Conservation (phyloP, 2,113 vertebrate genomes). For the Excalfactoria chinensis region DNA sequence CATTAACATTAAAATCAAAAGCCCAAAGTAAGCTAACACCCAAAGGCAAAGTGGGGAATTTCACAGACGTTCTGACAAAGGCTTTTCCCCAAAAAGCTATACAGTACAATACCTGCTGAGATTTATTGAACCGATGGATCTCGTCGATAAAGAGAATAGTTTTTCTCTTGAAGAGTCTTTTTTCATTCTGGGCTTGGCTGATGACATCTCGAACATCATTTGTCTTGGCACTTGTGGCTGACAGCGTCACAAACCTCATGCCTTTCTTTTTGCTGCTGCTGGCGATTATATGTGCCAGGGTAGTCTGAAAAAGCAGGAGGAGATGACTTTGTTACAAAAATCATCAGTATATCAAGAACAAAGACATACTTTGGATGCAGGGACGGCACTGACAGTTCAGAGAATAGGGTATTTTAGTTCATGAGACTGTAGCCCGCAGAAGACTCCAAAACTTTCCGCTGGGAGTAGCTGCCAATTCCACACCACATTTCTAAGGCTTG, state of each 20-base stretch:
- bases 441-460: conserved; percentile 39
- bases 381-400: background rate
- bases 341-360: background rate
- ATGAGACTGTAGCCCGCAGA: background rate
- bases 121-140: conserved; percentile 98
- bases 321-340: conserved; percentile 2
- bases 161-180: conserved; percentile 92
- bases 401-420: conserved; percentile 30
- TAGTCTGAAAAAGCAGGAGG: conserved; percentile 83
- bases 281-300: conserved; percentile 94
- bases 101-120: conserved; percentile 87
- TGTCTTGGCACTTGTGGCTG: conserved; percentile 90
- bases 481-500: conserved; percentile 2
- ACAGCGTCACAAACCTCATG: conserved; percentile 89
- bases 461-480: conserved; percentile 44
- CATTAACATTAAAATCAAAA: background rate
- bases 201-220: conserved; percentile 93
- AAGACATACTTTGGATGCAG: background rate
- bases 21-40: background rate
- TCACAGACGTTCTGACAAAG: background rate
- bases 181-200: conserved; percentile 95
- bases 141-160: conserved; percentile 98
- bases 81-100: background rate
- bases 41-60: background rate
- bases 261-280: conserved; percentile 87